phyloP scores from a whole-genome alignment of 1,140 invertebrate genomes.

The Brachionus paranguensis region DNA sequence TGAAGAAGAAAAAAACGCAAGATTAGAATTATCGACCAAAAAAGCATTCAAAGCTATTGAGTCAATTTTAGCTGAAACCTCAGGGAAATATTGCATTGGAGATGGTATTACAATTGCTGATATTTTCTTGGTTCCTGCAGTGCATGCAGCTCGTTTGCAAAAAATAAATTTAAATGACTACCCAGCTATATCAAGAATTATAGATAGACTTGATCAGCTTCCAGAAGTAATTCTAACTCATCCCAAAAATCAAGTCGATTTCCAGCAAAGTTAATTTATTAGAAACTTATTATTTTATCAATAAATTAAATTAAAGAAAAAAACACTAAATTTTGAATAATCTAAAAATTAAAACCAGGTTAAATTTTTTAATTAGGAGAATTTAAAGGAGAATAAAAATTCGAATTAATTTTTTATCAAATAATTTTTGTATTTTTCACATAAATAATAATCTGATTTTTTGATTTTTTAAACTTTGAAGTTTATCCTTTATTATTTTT shows the following conservation, averaged over 20 bases:
- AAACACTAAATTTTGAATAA: neutral
- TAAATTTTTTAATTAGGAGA: no score
- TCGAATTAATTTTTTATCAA: no score
- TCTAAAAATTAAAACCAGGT: no score
- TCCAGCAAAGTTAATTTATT: neutral
- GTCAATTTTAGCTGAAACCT: slow-evolving; percentile 70
- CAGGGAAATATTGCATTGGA: slow-evolving; percentile 88
- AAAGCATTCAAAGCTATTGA: slow-evolving; percentile 78
- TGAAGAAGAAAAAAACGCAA: slow-evolving; percentile 55
- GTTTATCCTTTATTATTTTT: no score
- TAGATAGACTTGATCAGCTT: neutral
- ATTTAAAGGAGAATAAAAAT: no score
- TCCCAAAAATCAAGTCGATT: neutral
- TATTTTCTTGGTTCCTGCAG: slow-evolving; percentile 86
- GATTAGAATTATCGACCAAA: slow-evolving; percentile 84
- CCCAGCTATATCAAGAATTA: neutral
- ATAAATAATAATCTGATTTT: no score
- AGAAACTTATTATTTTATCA: neutral
- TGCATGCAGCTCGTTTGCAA: slow-evolving; percentile 54
- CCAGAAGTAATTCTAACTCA: neutral
- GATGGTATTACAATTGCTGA: slow-evolving; percentile 88
- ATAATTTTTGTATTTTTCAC: no score
- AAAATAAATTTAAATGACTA: slow-evolving; percentile 3
- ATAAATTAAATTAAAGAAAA: neutral
- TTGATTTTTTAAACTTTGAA: no score